Conservation (phyloP, 2,797 vertebrate species). For the Pangasius krempfi region DNA sequence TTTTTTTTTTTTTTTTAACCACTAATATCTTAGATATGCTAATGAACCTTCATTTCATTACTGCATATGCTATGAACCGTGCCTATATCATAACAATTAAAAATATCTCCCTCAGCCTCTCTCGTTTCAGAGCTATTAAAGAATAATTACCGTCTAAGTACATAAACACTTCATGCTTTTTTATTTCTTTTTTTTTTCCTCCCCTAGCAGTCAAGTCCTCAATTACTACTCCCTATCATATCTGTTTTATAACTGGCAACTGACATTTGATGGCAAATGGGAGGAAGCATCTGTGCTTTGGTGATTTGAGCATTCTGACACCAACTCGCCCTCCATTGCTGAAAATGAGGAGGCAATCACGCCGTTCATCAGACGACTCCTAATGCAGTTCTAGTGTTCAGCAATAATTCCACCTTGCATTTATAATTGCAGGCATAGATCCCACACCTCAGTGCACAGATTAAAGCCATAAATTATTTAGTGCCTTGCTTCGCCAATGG, state of each 20-base stretch:
- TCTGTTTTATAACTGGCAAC: slow-evolving; percentile 89
- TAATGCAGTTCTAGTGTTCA: slow-evolving; percentile 99
- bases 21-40: slow-evolving; percentile 34
- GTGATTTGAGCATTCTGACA: slow-evolving; percentile 97
- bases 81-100: slow-evolving; percentile 74
- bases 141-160: slow-evolving; percentile 82
- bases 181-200: slow-evolving; percentile 62
- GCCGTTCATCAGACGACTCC: slow-evolving; percentile 98
- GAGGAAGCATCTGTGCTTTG: slow-evolving; percentile 84
- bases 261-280: slow-evolving; percentile 98
- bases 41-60: slow-evolving; percentile 41
- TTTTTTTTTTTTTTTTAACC: background rate
- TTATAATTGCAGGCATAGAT: slow-evolving; percentile 99
- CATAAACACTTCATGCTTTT: slow-evolving; percentile 82
- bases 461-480: slow-evolving; percentile 99
- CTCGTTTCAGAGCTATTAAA: slow-evolving; percentile 78
- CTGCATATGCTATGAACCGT: slow-evolving; percentile 34
- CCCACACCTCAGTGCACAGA: slow-evolving; percentile 99
- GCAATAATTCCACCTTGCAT: slow-evolving; percentile 99
- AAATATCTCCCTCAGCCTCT: slow-evolving; percentile 73
- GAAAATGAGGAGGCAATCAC: slow-evolving; percentile 94
- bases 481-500: slow-evolving; percentile 89
- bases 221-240: slow-evolving; percentile 81
- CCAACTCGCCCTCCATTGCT: slow-evolving; percentile 95
- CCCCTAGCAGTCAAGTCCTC: slow-evolving; percentile 76